A percentile compares a stretch with the other conserved stretches of the same genome.
phyloP scores from a whole-genome alignment of 1,140 invertebrate species.

The Brachionus sp. region DNA sequence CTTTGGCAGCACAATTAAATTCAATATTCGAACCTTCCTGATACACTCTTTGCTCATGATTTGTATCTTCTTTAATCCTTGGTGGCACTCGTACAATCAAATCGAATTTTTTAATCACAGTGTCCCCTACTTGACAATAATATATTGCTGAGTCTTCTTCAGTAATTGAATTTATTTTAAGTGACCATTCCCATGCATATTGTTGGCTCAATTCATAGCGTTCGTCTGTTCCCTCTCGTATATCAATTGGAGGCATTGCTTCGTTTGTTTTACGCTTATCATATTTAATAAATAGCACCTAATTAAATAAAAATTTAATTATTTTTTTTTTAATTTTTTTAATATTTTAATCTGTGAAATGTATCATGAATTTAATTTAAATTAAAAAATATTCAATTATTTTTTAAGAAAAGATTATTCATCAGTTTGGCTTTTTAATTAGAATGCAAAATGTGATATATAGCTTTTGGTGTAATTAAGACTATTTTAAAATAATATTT shows the following conservation, averaged over 20 bases:
- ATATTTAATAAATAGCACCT: constrained; percentile 44
- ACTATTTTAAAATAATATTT: too few relatives aligned
- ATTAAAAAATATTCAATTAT: too few relatives aligned
- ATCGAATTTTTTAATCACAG: constrained; percentile 33
- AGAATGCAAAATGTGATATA: too few relatives aligned
- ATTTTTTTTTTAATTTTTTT: background rate
- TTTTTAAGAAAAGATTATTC: too few relatives aligned
- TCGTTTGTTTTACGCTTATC: background rate
- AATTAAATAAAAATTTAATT: background rate
- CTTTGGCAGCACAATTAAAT: background rate
- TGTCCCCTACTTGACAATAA: constrained; percentile 23
- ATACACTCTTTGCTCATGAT: background rate
- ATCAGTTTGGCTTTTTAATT: too few relatives aligned
- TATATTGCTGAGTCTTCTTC: constrained; percentile 44
- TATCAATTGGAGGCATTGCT: background rate
- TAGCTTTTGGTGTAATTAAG: too few relatives aligned
- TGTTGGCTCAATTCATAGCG: constrained; percentile 22
- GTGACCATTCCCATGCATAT: constrained; percentile 39
- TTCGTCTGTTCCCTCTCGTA: constrained; percentile 19
- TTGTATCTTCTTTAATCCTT: constrained; percentile 15
- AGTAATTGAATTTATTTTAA: constrained; percentile 37
- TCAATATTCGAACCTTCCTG: constrained; percentile 9
- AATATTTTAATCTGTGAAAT: background rate
- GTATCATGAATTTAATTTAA: too few relatives aligned
- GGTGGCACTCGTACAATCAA: constrained; percentile 29